These are phyloP conservation scores for Cricetomys ansorgei DNA, from an alignment of 2,113 vertebrate species.

Conservation along the genomic window DNA sequence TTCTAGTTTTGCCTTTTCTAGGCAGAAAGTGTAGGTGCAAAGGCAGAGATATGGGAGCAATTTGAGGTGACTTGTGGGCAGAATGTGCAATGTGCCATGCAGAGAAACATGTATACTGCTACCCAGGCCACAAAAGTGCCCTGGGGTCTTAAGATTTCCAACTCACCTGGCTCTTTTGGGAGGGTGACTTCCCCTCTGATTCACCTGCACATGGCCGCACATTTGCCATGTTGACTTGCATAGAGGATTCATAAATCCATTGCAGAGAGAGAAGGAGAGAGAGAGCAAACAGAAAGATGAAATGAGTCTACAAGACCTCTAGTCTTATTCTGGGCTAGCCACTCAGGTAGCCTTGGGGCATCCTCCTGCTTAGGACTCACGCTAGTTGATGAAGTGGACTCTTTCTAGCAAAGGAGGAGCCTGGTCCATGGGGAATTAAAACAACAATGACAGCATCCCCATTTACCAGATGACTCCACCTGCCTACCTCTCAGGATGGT, in stretches of 20 bases:
- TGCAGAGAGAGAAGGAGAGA: neutral
- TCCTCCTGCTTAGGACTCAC: neutral
- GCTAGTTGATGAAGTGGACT: neutral
- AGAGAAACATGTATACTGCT: neutral
- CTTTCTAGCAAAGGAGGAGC: neutral
- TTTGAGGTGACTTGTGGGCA: neutral
- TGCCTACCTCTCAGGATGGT: neutral
- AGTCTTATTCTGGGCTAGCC: neutral
- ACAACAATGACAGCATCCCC: neutral
- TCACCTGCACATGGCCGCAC: fast-evolving
- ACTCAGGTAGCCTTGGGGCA: fast-evolving
- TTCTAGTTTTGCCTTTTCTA: neutral
- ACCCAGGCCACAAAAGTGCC: fast-evolving
- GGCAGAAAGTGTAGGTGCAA: neutral
- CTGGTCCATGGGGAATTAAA: neutral
- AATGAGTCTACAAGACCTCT: too few species aligned
- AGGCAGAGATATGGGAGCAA: neutral
- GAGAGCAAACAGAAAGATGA: neutral
- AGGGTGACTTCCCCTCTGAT: neutral
- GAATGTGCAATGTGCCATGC: fast-evolving
- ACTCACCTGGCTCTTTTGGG: too few species aligned
- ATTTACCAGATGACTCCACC: neutral
- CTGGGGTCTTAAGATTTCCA: neutral
- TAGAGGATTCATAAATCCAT: neutral
- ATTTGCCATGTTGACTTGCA: too few species aligned